These are phyloP conservation scores for Rhinolophus sinicus DNA, from an alignment of 2,113 vertebrate species.

Conservation along the genomic window DNA sequence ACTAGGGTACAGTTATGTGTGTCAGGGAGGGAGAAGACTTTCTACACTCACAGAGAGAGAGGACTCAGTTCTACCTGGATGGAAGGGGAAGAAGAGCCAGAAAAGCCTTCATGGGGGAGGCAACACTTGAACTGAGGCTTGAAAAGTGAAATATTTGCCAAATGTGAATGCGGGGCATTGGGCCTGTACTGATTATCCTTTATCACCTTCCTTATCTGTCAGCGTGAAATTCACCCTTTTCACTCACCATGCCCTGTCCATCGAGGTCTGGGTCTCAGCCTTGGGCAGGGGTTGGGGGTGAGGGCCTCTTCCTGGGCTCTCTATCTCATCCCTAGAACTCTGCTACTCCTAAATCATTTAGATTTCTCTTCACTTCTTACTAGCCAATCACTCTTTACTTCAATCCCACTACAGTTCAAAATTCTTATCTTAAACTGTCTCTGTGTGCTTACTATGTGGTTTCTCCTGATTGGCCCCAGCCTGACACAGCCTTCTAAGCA, in stretches of 20 bases:
- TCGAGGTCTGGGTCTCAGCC: background rate
- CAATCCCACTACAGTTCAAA: background rate
- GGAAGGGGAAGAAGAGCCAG: background rate
- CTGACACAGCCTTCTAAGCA: background rate
- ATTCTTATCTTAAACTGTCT: background rate
- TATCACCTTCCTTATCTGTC: background rate
- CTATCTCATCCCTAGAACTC: background rate
- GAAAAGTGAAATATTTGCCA: background rate
- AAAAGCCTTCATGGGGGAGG: background rate
- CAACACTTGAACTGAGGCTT: background rate
- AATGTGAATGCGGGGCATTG: background rate
- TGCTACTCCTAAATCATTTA: background rate
- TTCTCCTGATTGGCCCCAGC: background rate
- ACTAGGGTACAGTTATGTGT: background rate
- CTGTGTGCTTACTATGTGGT: background rate
- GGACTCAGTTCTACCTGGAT: background rate
- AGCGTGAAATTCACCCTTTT: background rate
- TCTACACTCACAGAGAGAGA: background rate
- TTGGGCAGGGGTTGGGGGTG: background rate
- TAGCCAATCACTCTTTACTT: background rate
- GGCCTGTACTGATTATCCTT: background rate
- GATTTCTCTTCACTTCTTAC: background rate
- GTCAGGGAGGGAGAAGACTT: background rate
- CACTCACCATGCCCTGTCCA: background rate
- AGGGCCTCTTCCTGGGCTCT: background rate